Percentiles rank a stretch among this genome's conserved stretches.
phyloP scores from a whole-genome alignment of 2,888 invertebrate species.

The Andrena fulva region DNA sequence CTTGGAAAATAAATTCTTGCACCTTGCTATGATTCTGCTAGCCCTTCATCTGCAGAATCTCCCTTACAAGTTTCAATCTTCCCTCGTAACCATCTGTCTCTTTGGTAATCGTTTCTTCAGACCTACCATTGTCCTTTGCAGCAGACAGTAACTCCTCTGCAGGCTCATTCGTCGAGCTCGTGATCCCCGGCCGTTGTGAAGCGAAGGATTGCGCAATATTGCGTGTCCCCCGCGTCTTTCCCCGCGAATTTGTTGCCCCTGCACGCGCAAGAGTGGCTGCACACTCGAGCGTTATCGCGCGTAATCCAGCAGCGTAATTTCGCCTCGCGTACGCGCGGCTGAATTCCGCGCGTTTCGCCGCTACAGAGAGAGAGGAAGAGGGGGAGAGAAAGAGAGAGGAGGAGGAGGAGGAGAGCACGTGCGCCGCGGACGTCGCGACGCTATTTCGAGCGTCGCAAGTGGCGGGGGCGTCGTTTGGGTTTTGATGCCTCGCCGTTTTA shows the following conservation, averaged over 20 bases:
- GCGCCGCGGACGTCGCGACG: slow-evolving; percentile 76
- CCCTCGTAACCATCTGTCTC: no score
- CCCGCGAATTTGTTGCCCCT: not conserved
- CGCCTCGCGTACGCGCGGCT: slow-evolving; percentile 29
- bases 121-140: not conserved
- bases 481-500: slow-evolving; percentile 75
- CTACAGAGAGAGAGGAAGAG: not conserved
- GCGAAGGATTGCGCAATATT: slow-evolving; percentile 27
- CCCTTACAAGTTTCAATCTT: no score
- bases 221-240: not conserved
- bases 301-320: slow-evolving; percentile 46
- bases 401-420: slow-evolving; percentile 66
- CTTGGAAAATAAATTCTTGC: no score
- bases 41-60: no score
- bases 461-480: slow-evolving; percentile 79
- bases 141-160: not conserved
- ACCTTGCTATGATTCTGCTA: no score
- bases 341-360: slow-evolving; percentile 56
- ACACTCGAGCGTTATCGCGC: slow-evolving; percentile 12
- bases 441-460: slow-evolving; percentile 78
- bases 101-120: no score
- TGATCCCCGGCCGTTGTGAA: no score
- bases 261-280: not conserved
- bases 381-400: not conserved
- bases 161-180: no score